Base-by-base conservation (phyloP, 2,113 vertebrate genomes). In the Columba janthina region DNA sequence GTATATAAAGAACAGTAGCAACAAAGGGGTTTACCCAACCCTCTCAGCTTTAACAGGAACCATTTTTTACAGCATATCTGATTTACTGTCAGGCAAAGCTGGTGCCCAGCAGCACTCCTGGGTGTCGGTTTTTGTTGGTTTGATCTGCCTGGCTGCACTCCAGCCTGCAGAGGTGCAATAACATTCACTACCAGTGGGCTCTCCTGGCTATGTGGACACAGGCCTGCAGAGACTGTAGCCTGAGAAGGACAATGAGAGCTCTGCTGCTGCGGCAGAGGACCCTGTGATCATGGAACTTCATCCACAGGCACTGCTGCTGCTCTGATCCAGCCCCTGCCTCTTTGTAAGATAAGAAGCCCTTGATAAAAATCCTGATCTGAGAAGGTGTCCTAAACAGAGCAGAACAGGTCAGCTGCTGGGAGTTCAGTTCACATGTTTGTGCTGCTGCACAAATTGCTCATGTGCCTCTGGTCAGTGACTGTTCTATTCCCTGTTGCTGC, bases 201-300 rank as follows among this genome's bases (percentile, higher is more conserved):
- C 51, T 81, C 34, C 21, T 17, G 10, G 31, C 34, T 12, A 4
- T 1, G 0, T 8, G 28, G 31, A 76, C 48, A 32, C 70, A 51
- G 6, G 40, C 9, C n/a, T 81, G 58, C 57, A 57, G 67, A 20
- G 34, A 51, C 18, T 29, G 15, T 31, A 46, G 29, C 32, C 67
- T 56, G 31, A 53, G 51, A 44, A 50, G 40, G 17, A 48, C 48
- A 18, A 15, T 0, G 3, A 6, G 36, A 32, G 74, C 69, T 34
- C 29, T 57, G 26, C 48, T 29, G n/a, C n/a, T 36, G 21, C 53
- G 25, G 64, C 15, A 31, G 44, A 48, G n/a, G n/a, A 54, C 21
- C 5, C n/a, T 7, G n/a, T 19, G 38, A 18, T 54, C 38, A 2
- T 1, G 10, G 12, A 13, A 5, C 22, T 25, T 22, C 8, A 34